Base-by-base conservation (phyloP, 2,888 invertebrate genomes). In the Metellina segmentata region DNA sequence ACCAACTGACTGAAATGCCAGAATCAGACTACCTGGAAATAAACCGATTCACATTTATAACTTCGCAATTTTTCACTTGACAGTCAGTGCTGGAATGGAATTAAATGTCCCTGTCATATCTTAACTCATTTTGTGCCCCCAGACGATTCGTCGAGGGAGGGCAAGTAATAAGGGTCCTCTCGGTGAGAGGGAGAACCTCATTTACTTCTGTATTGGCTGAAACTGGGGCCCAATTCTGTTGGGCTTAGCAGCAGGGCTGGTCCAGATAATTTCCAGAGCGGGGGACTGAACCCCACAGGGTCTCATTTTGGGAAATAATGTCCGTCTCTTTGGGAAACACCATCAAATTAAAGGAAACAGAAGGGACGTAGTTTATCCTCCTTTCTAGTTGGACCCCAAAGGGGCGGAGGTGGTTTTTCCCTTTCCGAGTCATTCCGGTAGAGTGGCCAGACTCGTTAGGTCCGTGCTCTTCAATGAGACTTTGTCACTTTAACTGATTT, bases 341-440 rank as follows among this genome's bases (percentile, higher is more conserved):
- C 79, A 87, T 87, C 79, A 87, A 87, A 87, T 87, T 81, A 87
- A 81, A 87, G 87, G 87, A 72, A 79, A 72, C 79, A 72, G 81
- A 79, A 79, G 81, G 85, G 85, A 86, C 78, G 85, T 78, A 78
- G 85, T 78, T 86, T 86, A 86, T 86, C 86, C 86, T 81, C 52
- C 79, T 79, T 69, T 70, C 86, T 78, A 61, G 77, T 78, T 70
- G 69, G 87, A 81, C 81, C 87, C 81, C 48, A 53, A 72, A 81
- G 87, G 79, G 81, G 71, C 11, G 82, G 82, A 20, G 79, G 87
- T 72, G 72, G 79, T 87, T 79, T 87, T 79, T 48, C 81, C 79
- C 72, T 77, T 70, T 86, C 9, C 78, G 7, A 78, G 85, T 75
- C 77, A 86, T 86, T 86, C 77, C 85, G 19, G 70, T 48, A 16